Evolutionary conservation across 2,797 vertebrate species (phyloP).

Genomic region (Xiphophorus birchmanni): DNA sequence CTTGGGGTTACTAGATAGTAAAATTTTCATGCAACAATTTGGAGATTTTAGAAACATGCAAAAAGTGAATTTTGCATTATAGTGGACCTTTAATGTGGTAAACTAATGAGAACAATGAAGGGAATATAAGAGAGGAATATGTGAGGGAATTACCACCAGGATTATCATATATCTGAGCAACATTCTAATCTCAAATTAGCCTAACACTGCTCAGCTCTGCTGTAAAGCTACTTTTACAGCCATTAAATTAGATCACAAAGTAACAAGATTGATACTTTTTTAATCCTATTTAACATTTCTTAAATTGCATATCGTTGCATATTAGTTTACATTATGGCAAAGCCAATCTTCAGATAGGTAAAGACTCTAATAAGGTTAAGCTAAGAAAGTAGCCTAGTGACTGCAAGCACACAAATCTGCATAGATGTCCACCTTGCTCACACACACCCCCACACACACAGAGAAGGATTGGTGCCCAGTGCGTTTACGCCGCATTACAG

Average conservation of each 20-base stretch:
- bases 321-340: neutral
- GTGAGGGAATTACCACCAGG: neutral
- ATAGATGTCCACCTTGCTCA: constrained; percentile 6
- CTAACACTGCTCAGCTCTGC: neutral
- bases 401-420: constrained; percentile 35
- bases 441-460: neutral
- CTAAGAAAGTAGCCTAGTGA: constrained; percentile 23
- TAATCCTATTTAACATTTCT: neutral
- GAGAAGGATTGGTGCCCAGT: constrained; percentile 40
- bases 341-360: neutral
- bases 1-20: too few species aligned
- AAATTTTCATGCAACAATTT: too few species aligned
- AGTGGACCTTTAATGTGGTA: neutral
- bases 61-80: too few species aligned
- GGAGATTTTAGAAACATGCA: too few species aligned
- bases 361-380: constrained; percentile 47
- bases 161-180: neutral
- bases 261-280: neutral
- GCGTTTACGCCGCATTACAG: constrained; percentile 67
- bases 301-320: neutral
- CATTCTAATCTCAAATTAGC: neutral
- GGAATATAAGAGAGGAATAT: neutral
- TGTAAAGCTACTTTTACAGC: neutral
- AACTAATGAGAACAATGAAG: neutral
- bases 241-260: neutral